Percentiles rank a stretch among this genome's conserved stretches.
Conservation (phyloP, 2,888 invertebrate genomes). For the Eupithecia centaureata region DNA sequence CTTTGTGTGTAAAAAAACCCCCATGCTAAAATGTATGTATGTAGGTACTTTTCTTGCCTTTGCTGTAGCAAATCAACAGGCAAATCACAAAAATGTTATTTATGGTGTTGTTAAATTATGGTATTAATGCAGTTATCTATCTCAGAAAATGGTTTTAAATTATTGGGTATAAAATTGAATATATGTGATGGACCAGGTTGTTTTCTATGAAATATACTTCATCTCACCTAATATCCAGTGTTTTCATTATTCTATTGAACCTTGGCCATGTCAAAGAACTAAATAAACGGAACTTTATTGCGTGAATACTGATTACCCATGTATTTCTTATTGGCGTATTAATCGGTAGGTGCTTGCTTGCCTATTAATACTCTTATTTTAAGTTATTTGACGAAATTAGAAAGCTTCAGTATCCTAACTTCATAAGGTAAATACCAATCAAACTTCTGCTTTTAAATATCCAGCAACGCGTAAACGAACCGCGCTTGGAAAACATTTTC, state of each 20-base stretch:
- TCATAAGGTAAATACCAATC: not conserved
- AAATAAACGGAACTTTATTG: not conserved
- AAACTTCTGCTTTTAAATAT: not conserved
- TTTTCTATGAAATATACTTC: conserved; percentile 8
- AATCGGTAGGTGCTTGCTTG: too few species aligned
- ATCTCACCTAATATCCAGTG: not conserved
- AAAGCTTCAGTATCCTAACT: too few species aligned
- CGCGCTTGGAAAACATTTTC: not conserved
- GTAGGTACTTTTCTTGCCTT: not conserved
- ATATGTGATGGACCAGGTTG: conserved; percentile 3
- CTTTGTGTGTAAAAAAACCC: not conserved
- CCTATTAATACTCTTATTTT: too few species aligned
- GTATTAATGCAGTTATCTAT: conserved; percentile 4
- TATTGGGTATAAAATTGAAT: conserved; percentile 8
- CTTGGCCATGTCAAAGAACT: not conserved
- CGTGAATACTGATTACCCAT: not conserved
- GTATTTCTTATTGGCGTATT: not conserved
- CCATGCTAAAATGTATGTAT: not conserved
- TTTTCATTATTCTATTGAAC: conserved; percentile 3
- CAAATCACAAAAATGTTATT: not conserved
- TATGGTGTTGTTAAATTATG: not conserved
- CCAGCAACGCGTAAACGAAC: not conserved
- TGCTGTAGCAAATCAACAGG: not conserved
- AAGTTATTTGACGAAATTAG: too few species aligned
- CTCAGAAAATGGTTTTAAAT: conserved; percentile 1